Conservation (phyloP, 1,140 invertebrate species). For the Papilio machaon region DNA sequence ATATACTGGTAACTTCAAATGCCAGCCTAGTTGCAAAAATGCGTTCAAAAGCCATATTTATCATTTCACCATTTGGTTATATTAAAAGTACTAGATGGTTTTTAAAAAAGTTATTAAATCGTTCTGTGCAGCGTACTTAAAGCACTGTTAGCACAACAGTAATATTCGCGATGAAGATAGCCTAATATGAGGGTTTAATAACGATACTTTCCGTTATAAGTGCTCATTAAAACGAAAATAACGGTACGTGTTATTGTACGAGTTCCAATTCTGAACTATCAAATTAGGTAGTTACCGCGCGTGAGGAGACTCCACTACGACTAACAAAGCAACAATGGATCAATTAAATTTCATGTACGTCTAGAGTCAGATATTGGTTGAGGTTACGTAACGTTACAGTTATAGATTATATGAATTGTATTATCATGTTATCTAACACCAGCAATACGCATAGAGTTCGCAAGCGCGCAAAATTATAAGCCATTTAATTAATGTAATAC, state of each 20-base stretch:
- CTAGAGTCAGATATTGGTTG: slow-evolving; percentile 19
- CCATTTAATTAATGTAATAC: neutral
- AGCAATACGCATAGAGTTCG: neutral
- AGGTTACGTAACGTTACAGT: neutral
- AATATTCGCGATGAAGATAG: slow-evolving; percentile 38
- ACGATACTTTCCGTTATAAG: slow-evolving; percentile 37
- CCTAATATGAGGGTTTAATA: slow-evolving; percentile 38
- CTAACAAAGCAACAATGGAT: slow-evolving; percentile 35
- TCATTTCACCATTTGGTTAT: neutral
- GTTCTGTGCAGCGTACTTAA: slow-evolving; percentile 22
- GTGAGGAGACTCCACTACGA: slow-evolving; percentile 9
- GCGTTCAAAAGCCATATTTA: neutral
- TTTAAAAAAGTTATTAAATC: slow-evolving; percentile 16
- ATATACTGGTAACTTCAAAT: neutral
- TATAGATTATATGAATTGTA: neutral
- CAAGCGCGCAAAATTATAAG: neutral
- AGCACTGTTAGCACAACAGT: slow-evolving; percentile 28
- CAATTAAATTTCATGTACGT: slow-evolving; percentile 36
- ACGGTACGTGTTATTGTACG: slow-evolving; percentile 35
- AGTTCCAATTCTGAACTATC: slow-evolving; percentile 38
- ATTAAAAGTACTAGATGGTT: slow-evolving; percentile 7
- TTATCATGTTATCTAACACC: neutral
- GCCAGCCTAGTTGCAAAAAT: neutral
- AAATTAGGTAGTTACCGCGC: slow-evolving; percentile 28
- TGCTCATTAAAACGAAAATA: slow-evolving; percentile 33